Base-by-base conservation (phyloP, 2,797 vertebrate species). In the Danio jaintianensis region DNA sequence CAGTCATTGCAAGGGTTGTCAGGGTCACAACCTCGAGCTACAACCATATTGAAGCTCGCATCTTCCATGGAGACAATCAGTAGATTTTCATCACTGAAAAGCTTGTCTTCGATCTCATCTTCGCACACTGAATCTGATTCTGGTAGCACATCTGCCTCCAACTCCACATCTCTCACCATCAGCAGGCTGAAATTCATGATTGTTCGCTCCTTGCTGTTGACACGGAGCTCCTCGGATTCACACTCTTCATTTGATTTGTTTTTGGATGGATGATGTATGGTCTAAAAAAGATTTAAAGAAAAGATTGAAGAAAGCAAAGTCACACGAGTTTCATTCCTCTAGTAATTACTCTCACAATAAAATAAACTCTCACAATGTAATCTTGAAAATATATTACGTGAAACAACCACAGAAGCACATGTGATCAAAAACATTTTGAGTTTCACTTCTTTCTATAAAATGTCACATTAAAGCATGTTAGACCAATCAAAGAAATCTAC, bases 21-120 rank as follows among this genome's bases (percentile, higher is more conserved):
- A 0, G 4, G 0, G 1, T 80, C 55, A 18, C 87, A 91, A 50
- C 93, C 89, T 6, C 94, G 83, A n/a, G 88, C 90, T 1, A 10
- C 86, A 53, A 95, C 50, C 75, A 93, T 48, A 0, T 87, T 85
- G 61, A 94, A 78, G 29, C 78, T 91, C 7, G 92, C 91, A 29
- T 90, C 89, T 1, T 7, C 89, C 92, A 95, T 88, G 16, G 89
- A 63, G 50, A 95, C 78, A 4, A 95, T 5, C 18, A 95, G 70
- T 15, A 94, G 29, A 2, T 86, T 83, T 36, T 29, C 4, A 0
- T 11, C 15, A 22, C 16, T 1, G 56, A 48, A n/a, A 13, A 29
- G 1, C 48, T 77, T 52, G 0, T 43, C 76, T 15, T 2, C 77
- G 0, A 22, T 50, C 29, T 38, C 3, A 1, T 36, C 40, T 13